Conservation (phyloP, 2,888 invertebrate species). For the Mesorhabditis sp. region DNA sequence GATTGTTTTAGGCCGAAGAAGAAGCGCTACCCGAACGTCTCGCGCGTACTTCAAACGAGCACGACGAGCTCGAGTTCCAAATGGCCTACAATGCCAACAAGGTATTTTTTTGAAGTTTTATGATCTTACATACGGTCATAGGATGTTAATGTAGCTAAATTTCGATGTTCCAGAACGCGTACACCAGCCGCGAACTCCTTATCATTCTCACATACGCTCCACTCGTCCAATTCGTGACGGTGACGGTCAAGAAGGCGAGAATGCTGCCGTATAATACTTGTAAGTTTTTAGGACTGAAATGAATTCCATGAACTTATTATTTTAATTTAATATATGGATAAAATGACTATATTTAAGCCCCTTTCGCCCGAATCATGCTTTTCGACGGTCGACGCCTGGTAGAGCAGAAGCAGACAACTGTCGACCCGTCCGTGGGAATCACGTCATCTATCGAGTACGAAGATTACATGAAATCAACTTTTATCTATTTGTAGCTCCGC, state of each 20-base stretch:
- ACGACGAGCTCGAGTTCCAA: conserved; percentile 32
- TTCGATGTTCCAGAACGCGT: conserved; percentile 10
- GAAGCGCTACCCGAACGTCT: conserved; percentile 39
- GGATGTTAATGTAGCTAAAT: background rate
- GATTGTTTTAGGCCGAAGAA: conserved; percentile 31
- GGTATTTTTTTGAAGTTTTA: conserved; percentile 11
- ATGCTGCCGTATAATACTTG: conserved; percentile 40
- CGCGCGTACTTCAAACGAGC: conserved; percentile 21
- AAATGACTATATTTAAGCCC: conserved; percentile 27
- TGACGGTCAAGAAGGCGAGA: conserved; percentile 51
- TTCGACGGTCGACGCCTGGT: conserved; percentile 49
- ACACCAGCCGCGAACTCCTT: conserved; percentile 37
- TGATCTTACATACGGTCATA: background rate
- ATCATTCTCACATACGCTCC: conserved; percentile 53
- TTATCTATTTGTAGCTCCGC: conserved; percentile 26
- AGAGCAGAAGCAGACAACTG: conserved; percentile 51
- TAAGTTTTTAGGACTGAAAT: conserved; percentile 15
- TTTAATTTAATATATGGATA: conserved; percentile 2
- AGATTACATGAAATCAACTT: background rate
- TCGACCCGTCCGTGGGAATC: conserved; percentile 35
- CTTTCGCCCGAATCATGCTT: conserved; percentile 47
- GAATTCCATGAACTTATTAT: background rate
- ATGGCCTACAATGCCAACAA: conserved; percentile 38
- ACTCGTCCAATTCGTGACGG: conserved; percentile 51
- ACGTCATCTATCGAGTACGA: conserved; percentile 31